Evolutionary conservation across 2,888 invertebrate genomes (phyloP), one percentile per base, ranked within the genome.

Genomic region (Eledone cirrhosa): DNA sequence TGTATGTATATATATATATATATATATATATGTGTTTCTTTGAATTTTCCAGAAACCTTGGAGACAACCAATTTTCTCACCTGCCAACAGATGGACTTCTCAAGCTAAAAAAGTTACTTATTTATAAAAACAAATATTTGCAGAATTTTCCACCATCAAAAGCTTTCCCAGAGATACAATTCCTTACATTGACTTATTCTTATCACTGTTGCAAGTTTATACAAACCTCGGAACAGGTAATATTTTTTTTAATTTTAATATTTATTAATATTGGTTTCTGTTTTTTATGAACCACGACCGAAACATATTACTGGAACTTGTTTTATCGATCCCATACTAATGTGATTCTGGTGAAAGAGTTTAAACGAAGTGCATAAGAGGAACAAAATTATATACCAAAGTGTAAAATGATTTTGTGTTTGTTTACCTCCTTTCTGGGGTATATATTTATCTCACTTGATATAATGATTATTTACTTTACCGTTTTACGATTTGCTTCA

Each of bases 161-260:
- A 83, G 93, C 94, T 78, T 96, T 98, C 91, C 97, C 97, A 0
- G 92, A 94, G 53, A 95, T 97, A 82, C 94, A 95, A 92, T 95
- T 94, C 19, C 92, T 97, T 88, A 94, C 95, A 65, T 92, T 98
- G 63, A 95, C 97, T 0, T 98, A 97, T 91, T 97, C 98, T 84
- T 98, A 98, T 92, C 98, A 98, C 90, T 98, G 98, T 92, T 98
- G 98, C 91, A 95, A 96, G 77, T 89, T 88, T 77, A 84, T 88
- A 19, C 80, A 84, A 69, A 80, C 80, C n/a, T 77, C 77, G 19
- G 78, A 79, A n/a, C 77, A 81, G 80, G 84, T 84, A 80, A 78
- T 77, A 24, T 41, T 41, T 41, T 11, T 41, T 41, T 41, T 41
- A 5, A 41, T 41, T 41, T 41, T 41, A 41, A 8, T 41, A 41